Base-by-base conservation (phyloP, 2,113 vertebrate species). In the Pluvialis apricaria region DNA sequence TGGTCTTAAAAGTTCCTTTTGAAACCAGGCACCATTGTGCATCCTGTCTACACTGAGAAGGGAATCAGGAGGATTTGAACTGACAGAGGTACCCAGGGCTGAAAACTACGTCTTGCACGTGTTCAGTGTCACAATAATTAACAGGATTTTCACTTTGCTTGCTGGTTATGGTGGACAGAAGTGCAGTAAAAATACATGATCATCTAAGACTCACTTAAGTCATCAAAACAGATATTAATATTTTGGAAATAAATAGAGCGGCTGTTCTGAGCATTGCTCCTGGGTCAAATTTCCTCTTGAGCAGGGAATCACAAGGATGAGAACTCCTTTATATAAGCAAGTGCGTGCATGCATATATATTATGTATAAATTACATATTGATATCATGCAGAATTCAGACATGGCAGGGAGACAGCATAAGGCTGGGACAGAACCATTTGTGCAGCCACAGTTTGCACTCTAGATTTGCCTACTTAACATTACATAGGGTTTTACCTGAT, bases 271-370 rank as follows among this genome's bases (percentile, higher is more conserved):
- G 25, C 6, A 8, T 75, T 82, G 17, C 2, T 62, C 8, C 10
- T 9, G 16, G 4, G 40, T 11, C 0, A 0, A 57, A 32, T 83
- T 69, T 80, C 9, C 8, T 40, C 31, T 75, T 64, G 8, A 84
- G n/a, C 7, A 66, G 21, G 6, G 34, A 54, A 71, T 69, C 7
- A 58, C 0, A 8, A 44, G 21, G 8, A 54, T 54, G 18, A 61
- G 18, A 77, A 62, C 5, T 69, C 10, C 36, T 89, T 81, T 44
- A 13, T 13, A 14, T 20, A 73, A 66, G 28, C 13, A 34, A 0
- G 4, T 21, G 9, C 13, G 44, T 0, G 1, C 3, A 5, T 19
- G 8, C 3, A 40, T 31, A 10, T 11, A 40, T 26, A 6, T 31
- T 14, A 5, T 51, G 14, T 14, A 31, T n/a, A 68, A 68, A 40